Evolutionary conservation across 1,140 invertebrate genomes (phyloP), one percentile per base, ranked within the genome.

Genomic region (Trichonephila inaurata): DNA sequence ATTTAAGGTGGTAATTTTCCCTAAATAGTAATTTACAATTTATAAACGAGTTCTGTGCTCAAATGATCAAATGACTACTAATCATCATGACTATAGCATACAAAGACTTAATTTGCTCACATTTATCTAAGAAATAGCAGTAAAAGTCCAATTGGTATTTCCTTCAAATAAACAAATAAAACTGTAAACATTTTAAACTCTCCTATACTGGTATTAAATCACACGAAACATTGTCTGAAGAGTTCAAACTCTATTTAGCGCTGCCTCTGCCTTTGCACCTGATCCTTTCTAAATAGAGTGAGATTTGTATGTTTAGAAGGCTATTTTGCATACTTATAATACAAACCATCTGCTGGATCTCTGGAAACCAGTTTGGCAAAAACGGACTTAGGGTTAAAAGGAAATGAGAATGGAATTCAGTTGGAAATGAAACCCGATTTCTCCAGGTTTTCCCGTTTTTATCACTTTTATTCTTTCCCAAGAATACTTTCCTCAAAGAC

Each of bases 291-390:
- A 91, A 62, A 91, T 91, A 60, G 10, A 60, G 89, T 58, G 77
- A 91, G 66, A 77, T 91, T 77, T 91, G 82, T 91, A 72, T 91
- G 82, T 91, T 91, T 91, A 91, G 72, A 62, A n/a, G n/a, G 89
- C 58, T 82, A 82, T 51, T 91, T 91, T 91, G 89, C 89, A 91
- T 91, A 91, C 69, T 91, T 91, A 91, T 91, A 91, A 91, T 91
- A 82, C 89, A 91, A 40, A 51, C 69, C 69, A 24, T 44, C 72
- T 51, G 18, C 2, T 60, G n/a, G 58, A 81, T 77, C 51, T 72
- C 14, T 81, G 69, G 28, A 61, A 81, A 81, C 51, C 89, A 91
- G 69, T 81, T 91, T 72, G 51, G 44, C 44, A 51, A 62, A 91
- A 91, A 91, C 51, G 69, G 89, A 91, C 89, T 91, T 91, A 77